These are phyloP conservation scores for Sebastes paucispinis DNA, from an alignment of 2,797 vertebrate species.

Conservation along the genomic window DNA sequence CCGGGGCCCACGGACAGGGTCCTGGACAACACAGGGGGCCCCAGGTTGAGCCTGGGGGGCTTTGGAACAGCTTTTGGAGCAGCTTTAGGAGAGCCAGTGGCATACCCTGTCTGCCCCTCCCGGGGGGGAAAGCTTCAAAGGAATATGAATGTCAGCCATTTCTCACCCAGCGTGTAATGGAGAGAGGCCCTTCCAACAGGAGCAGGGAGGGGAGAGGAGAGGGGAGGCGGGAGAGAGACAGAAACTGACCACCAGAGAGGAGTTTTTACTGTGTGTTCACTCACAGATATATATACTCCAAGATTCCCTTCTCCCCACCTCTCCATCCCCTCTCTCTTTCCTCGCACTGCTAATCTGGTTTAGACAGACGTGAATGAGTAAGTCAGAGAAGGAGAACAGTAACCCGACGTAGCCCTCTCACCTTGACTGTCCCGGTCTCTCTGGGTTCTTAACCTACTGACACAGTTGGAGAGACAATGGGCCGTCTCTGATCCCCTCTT, in stretches of 20 bases:
- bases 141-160: constrained; percentile 82
- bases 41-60: constrained; percentile 80
- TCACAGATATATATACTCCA: not conserved
- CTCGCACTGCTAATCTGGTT: constrained; percentile 59
- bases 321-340: not conserved
- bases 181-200: constrained; percentile 66
- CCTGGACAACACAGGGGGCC: constrained; percentile 75
- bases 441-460: constrained; percentile 75
- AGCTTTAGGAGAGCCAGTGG: constrained; percentile 73
- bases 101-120: constrained; percentile 70
- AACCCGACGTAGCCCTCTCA: constrained; percentile 45
- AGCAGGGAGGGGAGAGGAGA: constrained; percentile 30
- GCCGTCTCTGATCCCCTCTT: constrained; percentile 56
- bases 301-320: not conserved
- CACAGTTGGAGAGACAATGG: constrained; percentile 74
- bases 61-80: constrained; percentile 73
- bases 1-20: constrained; percentile 73
- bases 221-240: not conserved
- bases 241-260: constrained; percentile 15
- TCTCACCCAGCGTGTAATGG: constrained; percentile 77
- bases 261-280: constrained; percentile 1
- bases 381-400: constrained; percentile 41
- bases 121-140: constrained; percentile 77
- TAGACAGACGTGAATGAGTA: constrained; percentile 46
- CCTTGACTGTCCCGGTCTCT: constrained; percentile 50